phyloP scores from a whole-genome alignment of 2,888 invertebrate species.

The Torymus tubicola region DNA sequence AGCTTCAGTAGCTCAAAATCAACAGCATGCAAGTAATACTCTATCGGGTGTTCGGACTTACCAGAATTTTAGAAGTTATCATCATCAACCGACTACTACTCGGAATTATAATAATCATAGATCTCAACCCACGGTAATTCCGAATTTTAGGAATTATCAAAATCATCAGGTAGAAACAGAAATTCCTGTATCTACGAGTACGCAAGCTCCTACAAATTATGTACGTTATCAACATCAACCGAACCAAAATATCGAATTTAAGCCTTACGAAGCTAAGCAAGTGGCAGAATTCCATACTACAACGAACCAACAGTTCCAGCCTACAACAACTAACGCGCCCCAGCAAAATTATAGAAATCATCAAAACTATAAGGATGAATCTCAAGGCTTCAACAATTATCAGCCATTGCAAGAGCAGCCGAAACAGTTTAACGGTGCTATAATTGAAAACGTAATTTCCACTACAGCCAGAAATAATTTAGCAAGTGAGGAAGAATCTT shows the following conservation, averaged over 20 bases:
- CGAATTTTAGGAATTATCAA: slow-evolving; percentile 27
- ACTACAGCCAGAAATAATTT: slow-evolving; percentile 2
- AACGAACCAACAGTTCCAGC: too few species aligned
- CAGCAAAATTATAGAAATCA: not conserved
- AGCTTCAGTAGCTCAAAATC: not conserved
- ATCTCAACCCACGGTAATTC: not conserved
- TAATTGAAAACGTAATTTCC: not conserved
- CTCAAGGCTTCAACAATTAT: not conserved
- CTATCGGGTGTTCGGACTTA: slow-evolving; percentile 47
- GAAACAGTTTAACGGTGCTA: slow-evolving; percentile 11
- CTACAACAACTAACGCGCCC: not conserved
- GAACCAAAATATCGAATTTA: not conserved
- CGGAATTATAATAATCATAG: slow-evolving; percentile 17
- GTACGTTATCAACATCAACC: slow-evolving; percentile 6
- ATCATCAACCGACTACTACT: not conserved
- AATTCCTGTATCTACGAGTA: not conserved
- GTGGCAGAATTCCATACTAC: too few species aligned
- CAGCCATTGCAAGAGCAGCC: not conserved
- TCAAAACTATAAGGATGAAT: not conserved
- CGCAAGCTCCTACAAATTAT: slow-evolving; percentile 10
- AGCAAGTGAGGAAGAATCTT: not conserved
- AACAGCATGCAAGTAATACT: slow-evolving; percentile 39
- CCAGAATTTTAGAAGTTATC: slow-evolving; percentile 38
- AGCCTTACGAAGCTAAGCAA: slow-evolving; percentile 6
- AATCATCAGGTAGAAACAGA: not conserved